Evolutionary conservation across 2,797 vertebrate genomes (phyloP).

Genomic region (Peromyscus nudipes): DNA sequence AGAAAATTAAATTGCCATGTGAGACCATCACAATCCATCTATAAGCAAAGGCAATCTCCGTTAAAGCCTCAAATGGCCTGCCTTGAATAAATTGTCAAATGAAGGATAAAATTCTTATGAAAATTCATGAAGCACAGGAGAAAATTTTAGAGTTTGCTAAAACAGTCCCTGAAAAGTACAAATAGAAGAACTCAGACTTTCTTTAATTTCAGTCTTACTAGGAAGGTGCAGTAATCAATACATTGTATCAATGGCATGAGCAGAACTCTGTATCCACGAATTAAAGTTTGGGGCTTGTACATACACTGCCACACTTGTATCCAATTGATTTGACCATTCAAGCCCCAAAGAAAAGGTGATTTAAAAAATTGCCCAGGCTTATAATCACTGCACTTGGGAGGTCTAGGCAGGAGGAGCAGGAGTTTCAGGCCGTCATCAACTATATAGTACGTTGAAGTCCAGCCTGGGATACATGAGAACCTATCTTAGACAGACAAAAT

Average conservation of each 20-base stretch:
- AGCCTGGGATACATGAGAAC: background rate
- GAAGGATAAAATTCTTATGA: background rate
- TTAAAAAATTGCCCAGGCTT: background rate
- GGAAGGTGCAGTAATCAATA: background rate
- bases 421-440: background rate
- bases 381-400: background rate
- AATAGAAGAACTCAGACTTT: background rate
- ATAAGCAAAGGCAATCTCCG: background rate
- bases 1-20: background rate
- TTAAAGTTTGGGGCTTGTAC: background rate
- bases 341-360: background rate
- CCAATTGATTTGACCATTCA: background rate
- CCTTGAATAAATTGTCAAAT: background rate
- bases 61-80: background rate
- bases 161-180: slow-evolving; percentile 6
- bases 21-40: background rate
- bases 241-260: background rate
- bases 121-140: background rate
- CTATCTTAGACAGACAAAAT: background rate
- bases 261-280: background rate
- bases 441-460: background rate
- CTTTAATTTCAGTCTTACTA: background rate
- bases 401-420: background rate
- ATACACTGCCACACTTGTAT: background rate
- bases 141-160: background rate